phyloP scores from a whole-genome alignment of 2,888 invertebrate species.

The Blastobasis lacticolella region DNA sequence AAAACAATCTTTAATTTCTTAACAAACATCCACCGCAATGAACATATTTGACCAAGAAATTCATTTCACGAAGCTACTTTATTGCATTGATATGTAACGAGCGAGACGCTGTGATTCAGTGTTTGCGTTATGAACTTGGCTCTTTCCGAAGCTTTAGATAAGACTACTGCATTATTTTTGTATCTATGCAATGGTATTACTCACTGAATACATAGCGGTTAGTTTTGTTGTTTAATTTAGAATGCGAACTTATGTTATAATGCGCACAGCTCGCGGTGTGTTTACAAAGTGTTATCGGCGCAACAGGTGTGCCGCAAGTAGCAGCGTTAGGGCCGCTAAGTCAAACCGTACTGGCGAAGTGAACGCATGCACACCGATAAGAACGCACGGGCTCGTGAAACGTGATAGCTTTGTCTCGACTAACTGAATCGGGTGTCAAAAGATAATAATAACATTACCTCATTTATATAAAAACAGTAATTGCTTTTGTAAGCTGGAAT shows the following conservation, averaged over 20 bases:
- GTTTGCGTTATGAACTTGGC: not conserved
- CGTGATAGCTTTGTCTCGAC: too few relatives aligned
- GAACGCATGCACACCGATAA: too few relatives aligned
- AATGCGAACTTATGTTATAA: constrained; percentile 32
- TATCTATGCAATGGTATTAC: constrained; percentile 18
- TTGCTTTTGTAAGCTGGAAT: too few relatives aligned
- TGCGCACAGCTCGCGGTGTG: constrained; percentile 17
- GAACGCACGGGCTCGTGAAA: too few relatives aligned
- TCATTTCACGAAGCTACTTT: constrained; percentile 10
- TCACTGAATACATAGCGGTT: constrained; percentile 15
- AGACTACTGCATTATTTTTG: constrained; percentile 10
- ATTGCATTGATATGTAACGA: constrained; percentile 7
- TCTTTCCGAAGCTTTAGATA: constrained; percentile 5
- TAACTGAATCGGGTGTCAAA: too few relatives aligned
- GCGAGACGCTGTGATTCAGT: constrained; percentile 14
- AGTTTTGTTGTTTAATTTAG: constrained; percentile 12
- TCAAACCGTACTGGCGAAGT: too few relatives aligned
- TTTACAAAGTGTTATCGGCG: constrained; percentile 24
- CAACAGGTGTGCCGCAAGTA: constrained; percentile 20
- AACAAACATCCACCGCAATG: constrained; percentile 3
- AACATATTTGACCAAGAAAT: constrained; percentile 12
- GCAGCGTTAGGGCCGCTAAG: constrained; percentile 9
- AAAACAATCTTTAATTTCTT: not conserved
- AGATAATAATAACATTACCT: too few relatives aligned
- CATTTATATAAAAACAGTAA: too few relatives aligned